A percentile compares a stretch with the other conserved stretches of the same genome.
These are phyloP conservation scores for Drosophila kikkawai DNA, from an alignment of 1,140 invertebrate genomes.

Conservation along the genomic window DNA sequence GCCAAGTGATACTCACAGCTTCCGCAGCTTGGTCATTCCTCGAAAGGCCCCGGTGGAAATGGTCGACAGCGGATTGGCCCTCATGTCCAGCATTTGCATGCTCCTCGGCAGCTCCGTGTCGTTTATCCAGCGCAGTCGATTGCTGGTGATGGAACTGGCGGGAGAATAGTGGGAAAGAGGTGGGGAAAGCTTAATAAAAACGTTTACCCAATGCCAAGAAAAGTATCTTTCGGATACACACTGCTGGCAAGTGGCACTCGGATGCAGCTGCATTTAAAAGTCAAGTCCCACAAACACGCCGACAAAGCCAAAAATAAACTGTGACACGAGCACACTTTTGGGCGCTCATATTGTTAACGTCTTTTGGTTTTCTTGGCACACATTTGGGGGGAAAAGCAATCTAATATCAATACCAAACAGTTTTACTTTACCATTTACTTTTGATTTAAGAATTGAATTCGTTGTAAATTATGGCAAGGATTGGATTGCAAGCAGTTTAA, in stretches of 20 bases:
- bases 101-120: slow-evolving; percentile 87
- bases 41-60: slow-evolving; percentile 89
- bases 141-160: slow-evolving; percentile 88
- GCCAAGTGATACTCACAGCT: slow-evolving; percentile 88
- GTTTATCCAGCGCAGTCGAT: slow-evolving; percentile 88
- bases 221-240: slow-evolving; percentile 56
- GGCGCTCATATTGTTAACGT: slow-evolving; percentile 57
- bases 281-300: slow-evolving; percentile 61
- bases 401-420: not conserved
- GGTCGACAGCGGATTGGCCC: slow-evolving; percentile 89
- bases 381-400: slow-evolving; percentile 16
- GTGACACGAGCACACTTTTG: slow-evolving; percentile 60
- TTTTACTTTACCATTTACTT: not conserved
- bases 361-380: slow-evolving; percentile 60
- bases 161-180: not conserved
- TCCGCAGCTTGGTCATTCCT: slow-evolving; percentile 88
- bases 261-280: slow-evolving; percentile 73
- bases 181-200: slow-evolving; percentile 28
- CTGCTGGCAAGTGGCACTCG: slow-evolving; percentile 70
- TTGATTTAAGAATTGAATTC: slow-evolving; percentile 4
- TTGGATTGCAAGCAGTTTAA: not conserved
- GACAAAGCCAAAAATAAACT: slow-evolving; percentile 50
- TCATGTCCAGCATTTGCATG: slow-evolving; percentile 88
- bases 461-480: not conserved
- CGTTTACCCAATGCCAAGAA: slow-evolving; percentile 57